These are phyloP conservation scores for Opisthograptis luteolata DNA, from an alignment of 2,888 invertebrate species.

Conservation along the genomic window DNA sequence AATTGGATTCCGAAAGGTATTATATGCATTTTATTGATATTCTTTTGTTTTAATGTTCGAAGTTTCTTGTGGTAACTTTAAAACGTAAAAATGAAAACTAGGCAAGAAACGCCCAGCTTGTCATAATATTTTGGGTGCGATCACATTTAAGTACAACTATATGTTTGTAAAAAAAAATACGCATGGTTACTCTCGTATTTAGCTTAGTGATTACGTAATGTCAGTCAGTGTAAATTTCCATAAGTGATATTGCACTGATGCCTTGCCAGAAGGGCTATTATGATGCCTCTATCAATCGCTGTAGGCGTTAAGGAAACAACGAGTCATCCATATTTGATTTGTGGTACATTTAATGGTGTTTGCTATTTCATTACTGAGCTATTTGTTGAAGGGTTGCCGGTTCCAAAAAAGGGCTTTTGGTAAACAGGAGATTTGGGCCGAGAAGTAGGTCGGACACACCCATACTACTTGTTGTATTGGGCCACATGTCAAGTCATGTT, in stretches of 20 bases:
- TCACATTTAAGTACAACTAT: too few relatives aligned
- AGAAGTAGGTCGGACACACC: not conserved
- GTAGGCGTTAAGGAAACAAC: conserved; percentile 6
- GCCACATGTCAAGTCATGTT: too few relatives aligned
- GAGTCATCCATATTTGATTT: conserved; percentile 28
- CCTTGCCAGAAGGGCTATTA: not conserved
- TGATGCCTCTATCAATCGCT: not conserved
- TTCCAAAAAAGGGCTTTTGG: conserved; percentile 5
- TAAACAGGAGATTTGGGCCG: conserved; percentile 1
- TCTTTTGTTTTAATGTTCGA: too few relatives aligned
- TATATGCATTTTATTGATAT: too few relatives aligned
- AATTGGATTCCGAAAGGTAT: too few relatives aligned
- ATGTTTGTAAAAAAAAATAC: too few relatives aligned
- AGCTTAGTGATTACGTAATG: not conserved
- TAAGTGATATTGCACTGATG: conserved; percentile 4
- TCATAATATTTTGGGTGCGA: too few relatives aligned
- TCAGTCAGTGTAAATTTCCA: not conserved
- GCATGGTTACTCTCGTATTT: too few relatives aligned
- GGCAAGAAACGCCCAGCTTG: too few relatives aligned
- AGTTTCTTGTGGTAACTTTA: too few relatives aligned
- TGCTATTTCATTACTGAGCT: conserved; percentile 26
- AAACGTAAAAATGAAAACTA: too few relatives aligned
- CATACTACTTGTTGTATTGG: too few relatives aligned
- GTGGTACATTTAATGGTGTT: conserved; percentile 26
- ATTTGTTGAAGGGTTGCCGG: conserved; percentile 21